phyloP scores from a whole-genome alignment of 1,140 invertebrate species.

The Papilio helenus region DNA sequence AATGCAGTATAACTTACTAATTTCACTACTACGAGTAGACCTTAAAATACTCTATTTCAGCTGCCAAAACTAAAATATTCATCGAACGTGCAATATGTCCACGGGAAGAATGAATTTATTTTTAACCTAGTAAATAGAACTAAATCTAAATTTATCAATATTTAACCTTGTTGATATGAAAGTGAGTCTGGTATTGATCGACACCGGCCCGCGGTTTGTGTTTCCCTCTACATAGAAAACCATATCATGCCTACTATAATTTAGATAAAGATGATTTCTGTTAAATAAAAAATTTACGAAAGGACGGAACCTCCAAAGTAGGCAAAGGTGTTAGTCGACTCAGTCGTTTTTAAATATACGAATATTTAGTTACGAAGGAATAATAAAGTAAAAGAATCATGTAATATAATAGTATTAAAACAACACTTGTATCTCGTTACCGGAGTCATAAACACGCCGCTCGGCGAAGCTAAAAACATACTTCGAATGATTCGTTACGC shows the following conservation, averaged over 20 bases:
- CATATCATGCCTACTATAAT: neutral
- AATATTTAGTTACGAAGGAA: neutral
- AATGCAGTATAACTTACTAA: too few species aligned
- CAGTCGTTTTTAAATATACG: too few species aligned
- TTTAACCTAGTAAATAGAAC: slow-evolving; percentile 18
- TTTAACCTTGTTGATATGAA: slow-evolving; percentile 34
- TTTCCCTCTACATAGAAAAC: neutral
- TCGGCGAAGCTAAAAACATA: slow-evolving; percentile 5
- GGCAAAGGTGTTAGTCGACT: neutral
- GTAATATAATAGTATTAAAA: neutral
- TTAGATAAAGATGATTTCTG: neutral
- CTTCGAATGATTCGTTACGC: neutral
- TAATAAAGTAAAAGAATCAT: neutral
- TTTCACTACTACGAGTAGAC: neutral
- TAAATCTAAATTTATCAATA: slow-evolving; percentile 23
- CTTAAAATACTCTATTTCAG: neutral
- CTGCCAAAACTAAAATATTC: slow-evolving; percentile 2
- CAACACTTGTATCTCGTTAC: neutral
- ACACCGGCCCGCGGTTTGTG: too few species aligned
- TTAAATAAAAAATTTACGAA: neutral
- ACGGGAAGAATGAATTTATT: neutral
- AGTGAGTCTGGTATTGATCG: slow-evolving; percentile 12
- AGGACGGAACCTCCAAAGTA: neutral
- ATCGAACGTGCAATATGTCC: slow-evolving; percentile 6
- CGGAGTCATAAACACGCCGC: neutral